Base-by-base conservation (phyloP, 2,888 invertebrate genomes). In the Cabera pusaria region DNA sequence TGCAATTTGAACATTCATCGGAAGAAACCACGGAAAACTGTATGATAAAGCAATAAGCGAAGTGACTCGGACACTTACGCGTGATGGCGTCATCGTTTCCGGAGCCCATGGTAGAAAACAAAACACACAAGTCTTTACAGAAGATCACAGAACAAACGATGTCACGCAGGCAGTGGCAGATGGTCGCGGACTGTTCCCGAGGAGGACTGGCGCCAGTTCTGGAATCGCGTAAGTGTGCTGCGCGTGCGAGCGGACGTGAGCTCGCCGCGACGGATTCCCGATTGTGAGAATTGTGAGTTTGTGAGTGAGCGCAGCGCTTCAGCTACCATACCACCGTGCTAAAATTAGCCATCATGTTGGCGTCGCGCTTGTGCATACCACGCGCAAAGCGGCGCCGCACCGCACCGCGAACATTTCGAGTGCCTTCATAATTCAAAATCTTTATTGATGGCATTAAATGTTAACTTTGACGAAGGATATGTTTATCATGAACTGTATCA, bases 331-430 rank as follows among this genome's bases (percentile, higher is more conserved):
- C n/a, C 26, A 14, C 18, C 21, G 34, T 41, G 71, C 79, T 82
- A 82, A 72, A 80, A 72, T 77, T 82, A 82, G 80, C 73, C 54
- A 63, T 69, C 54, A 63, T 69, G 67, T 68, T 64, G 63, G 60
- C 61, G 62, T 41, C 56, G 56, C 51, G 39, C 45, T 49, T 45
- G 14, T 19, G 28, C 12, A 8, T 18, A 27, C 33, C 20, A 2
- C 40, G 20, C 32, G 25, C 26, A 19, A 27, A 5, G 18, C 32
- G 7, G 7, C 12, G 7, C 6, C 23, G 47, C 28, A 43, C 38
- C 36, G 38, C 44, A 36, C 44, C 36, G 25, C 35, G 19, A 44
- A 35, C 46, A 36, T 38, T 40, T 39, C 44, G 39, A 44, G 31
- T 44, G 44, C 33, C 45, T 41, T 46, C 52, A 55, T 47, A 33